phyloP scores from a whole-genome alignment of 1,140 invertebrate genomes.

The Parasteatoda tepidariorum region DNA sequence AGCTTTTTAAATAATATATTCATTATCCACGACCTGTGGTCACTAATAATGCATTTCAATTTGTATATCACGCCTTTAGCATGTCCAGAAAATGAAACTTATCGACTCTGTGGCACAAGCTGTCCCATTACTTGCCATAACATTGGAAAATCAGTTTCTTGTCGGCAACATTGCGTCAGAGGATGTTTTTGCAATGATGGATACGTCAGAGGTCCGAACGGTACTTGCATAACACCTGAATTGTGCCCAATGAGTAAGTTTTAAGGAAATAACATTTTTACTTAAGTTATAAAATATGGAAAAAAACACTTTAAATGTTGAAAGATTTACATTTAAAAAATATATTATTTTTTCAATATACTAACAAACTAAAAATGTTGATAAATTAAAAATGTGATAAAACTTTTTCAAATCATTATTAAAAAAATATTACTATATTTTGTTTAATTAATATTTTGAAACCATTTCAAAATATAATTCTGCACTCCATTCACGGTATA shows the following conservation, averaged over 20 bases:
- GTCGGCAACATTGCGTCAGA: neutral
- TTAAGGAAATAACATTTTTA: too few species aligned
- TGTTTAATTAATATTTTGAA: too few species aligned
- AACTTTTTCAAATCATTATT: neutral
- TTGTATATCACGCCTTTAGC: neutral
- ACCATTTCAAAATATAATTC: too few species aligned
- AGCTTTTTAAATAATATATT: too few species aligned
- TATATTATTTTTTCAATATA: neutral
- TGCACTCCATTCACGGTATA: too few species aligned
- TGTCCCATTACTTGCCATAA: neutral
- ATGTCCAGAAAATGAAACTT: neutral
- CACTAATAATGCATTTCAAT: neutral
- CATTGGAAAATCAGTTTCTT: neutral
- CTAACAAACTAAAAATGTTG: neutral
- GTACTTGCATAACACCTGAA: slow-evolving; percentile 8
- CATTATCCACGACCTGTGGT: too few species aligned
- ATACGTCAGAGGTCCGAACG: neutral
- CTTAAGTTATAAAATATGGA: too few species aligned
- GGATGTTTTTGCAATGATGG: slow-evolving; percentile 27
- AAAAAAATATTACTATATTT: too few species aligned
- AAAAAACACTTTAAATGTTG: too few species aligned
- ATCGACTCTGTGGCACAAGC: neutral
- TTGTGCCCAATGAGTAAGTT: slow-evolving; percentile 1
- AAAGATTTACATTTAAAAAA: neutral
- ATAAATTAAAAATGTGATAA: neutral